phyloP scores from a whole-genome alignment of 2,113 vertebrate species.

The Kobus ellipsiprymnus region DNA sequence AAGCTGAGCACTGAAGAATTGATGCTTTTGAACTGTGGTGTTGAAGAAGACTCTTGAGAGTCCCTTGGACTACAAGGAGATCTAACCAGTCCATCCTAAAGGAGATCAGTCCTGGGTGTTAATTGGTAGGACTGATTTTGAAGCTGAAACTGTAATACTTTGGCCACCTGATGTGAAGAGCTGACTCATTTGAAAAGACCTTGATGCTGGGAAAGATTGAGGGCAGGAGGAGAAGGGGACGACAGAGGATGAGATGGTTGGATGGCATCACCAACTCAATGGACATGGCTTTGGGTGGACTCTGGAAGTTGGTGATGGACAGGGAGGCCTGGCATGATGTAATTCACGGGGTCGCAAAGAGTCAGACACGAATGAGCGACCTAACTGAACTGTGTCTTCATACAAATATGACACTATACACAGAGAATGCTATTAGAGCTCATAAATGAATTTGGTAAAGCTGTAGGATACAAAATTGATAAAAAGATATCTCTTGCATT shows the following conservation, averaged over 20 bases:
- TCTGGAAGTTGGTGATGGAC: background rate
- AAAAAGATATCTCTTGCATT: background rate
- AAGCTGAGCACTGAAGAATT: accelerated
- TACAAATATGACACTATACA: background rate
- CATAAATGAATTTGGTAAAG: background rate
- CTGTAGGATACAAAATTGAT: background rate
- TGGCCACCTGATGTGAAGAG: background rate
- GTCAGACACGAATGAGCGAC: accelerated
- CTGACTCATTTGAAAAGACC: background rate
- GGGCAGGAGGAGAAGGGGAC: background rate
- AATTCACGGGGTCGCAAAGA: background rate
- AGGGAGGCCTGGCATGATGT: background rate
- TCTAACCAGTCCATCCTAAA: background rate
- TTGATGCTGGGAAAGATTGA: background rate
- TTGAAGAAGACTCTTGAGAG: background rate
- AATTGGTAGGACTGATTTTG: background rate
- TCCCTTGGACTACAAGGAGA: background rate
- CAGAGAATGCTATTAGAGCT: background rate
- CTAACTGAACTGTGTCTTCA: background rate
- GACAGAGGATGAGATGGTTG: background rate
- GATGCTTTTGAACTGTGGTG: background rate
- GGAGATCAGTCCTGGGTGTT: background rate
- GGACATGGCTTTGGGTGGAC: accelerated
- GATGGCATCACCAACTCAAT: accelerated
- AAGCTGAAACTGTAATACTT: background rate